Percentiles rank a stretch among this genome's conserved stretches.
These are phyloP conservation scores for Tetheella fluctuosa DNA, from an alignment of 2,888 invertebrate genomes.

Conservation along the genomic window DNA sequence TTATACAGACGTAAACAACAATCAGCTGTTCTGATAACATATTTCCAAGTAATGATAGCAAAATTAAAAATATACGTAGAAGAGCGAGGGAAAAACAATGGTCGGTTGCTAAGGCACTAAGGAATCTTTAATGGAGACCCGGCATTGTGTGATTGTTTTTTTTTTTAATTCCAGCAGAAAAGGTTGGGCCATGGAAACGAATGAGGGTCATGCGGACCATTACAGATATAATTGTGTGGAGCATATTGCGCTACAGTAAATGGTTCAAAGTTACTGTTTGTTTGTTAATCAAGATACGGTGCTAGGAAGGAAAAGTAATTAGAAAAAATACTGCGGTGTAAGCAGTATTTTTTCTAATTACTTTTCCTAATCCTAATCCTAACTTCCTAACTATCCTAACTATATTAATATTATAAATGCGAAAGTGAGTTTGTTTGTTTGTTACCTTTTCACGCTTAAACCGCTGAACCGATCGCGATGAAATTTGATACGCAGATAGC, in stretches of 20 bases:
- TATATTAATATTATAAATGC: no score
- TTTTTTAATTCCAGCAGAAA: constrained; percentile 11
- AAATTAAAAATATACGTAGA: background rate
- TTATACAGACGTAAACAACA: background rate
- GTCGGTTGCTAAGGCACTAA: background rate
- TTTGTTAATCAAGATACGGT: background rate
- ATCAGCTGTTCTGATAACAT: background rate
- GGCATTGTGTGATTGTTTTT: constrained; percentile 1
- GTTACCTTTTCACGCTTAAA: no score
- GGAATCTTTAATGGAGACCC: background rate
- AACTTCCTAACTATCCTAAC: no score
- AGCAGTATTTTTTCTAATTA: no score
- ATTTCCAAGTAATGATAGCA: background rate
- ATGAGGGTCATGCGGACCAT: constrained; percentile 9
- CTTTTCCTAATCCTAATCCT: no score
- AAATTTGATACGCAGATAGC: no score
- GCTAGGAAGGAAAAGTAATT: no score
- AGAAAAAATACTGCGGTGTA: no score
- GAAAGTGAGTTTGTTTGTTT: no score
- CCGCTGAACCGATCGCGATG: no score
- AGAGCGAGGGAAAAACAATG: background rate
- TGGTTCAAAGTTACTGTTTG: background rate
- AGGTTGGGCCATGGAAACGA: background rate
- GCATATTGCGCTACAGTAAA: background rate
- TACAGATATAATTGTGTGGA: background rate